phyloP scores from a whole-genome alignment of 2,888 invertebrate genomes.

The Pristionchus maxplancki region DNA sequence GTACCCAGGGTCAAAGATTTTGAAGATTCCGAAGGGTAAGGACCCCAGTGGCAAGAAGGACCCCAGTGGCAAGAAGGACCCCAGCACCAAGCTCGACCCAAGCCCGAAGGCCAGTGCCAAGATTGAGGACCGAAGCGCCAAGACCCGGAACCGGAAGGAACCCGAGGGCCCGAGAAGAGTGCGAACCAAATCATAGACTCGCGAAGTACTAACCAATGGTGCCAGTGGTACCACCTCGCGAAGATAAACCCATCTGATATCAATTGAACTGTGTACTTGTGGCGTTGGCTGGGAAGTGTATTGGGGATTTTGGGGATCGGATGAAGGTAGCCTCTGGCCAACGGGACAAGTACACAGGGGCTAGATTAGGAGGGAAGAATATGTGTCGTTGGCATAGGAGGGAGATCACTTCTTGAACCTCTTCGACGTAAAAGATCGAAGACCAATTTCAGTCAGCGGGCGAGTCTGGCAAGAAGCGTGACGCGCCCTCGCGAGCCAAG shows the following conservation, averaged over 20 bases:
- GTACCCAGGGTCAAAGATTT: no score
- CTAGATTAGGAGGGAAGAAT: not conserved
- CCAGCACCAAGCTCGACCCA: not conserved
- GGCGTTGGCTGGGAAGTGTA: not conserved
- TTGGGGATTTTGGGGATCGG: no score
- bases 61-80: not conserved
- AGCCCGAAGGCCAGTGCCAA: not conserved
- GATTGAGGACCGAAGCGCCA: not conserved
- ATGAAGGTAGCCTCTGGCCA: not conserved
- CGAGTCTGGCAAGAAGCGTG: not conserved
- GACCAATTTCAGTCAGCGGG: not conserved
- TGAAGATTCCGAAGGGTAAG: not conserved
- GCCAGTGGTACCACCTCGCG: not conserved
- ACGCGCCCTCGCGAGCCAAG: not conserved
- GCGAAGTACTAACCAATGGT: no score
- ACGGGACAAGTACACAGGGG: not conserved
- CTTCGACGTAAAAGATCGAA: not conserved
- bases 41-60: not conserved
- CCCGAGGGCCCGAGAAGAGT: not conserved
- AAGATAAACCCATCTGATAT: constrained; percentile 3
- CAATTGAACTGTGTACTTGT: not conserved
- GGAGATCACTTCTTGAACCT: not conserved
- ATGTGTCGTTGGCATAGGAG: not conserved
- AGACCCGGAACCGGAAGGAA: not conserved
- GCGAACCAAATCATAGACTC: not conserved